Conservation (phyloP, 2,888 invertebrate genomes). For the Charanyca ferruginea region DNA sequence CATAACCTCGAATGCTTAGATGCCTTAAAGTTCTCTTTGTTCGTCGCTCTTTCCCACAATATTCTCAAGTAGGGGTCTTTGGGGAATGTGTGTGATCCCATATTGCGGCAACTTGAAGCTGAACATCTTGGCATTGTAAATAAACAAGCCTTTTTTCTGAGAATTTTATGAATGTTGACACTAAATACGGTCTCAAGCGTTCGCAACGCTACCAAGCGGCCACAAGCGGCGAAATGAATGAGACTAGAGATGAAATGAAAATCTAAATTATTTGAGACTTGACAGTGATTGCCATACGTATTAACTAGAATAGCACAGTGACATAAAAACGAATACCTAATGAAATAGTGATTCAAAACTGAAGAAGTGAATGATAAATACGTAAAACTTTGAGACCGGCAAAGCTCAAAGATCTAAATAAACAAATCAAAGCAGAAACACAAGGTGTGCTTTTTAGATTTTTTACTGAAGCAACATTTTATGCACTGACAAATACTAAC, state of each 20-base stretch:
- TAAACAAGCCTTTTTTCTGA: slow-evolving; percentile 1
- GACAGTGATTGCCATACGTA: slow-evolving; percentile 31
- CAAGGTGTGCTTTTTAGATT: too few relatives aligned
- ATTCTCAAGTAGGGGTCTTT: slow-evolving; percentile 39
- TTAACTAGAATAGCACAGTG: not conserved
- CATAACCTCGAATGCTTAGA: slow-evolving; percentile 57
- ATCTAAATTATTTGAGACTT: not conserved
- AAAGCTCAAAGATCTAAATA: not conserved
- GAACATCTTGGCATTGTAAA: slow-evolving; percentile 52
- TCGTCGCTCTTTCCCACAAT: slow-evolving; percentile 48
- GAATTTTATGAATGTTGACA: slow-evolving; percentile 32
- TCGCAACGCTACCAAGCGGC: slow-evolving; percentile 48
- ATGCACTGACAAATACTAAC: not conserved
- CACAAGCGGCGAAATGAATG: too few relatives aligned
- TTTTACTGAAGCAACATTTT: slow-evolving; percentile 14
- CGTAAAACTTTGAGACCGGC: not conserved
- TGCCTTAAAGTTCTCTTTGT: slow-evolving; percentile 49
- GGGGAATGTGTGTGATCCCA: slow-evolving; percentile 56
- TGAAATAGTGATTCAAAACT: not conserved
- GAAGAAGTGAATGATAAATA: not conserved
- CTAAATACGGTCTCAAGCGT: slow-evolving; percentile 44
- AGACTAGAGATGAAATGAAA: too few relatives aligned
- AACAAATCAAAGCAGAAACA: not conserved
- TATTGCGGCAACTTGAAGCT: slow-evolving; percentile 46
- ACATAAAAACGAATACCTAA: not conserved